phyloP scores from a whole-genome alignment of 2,888 invertebrate genomes.

The Cataglyphis altisquamis region DNA sequence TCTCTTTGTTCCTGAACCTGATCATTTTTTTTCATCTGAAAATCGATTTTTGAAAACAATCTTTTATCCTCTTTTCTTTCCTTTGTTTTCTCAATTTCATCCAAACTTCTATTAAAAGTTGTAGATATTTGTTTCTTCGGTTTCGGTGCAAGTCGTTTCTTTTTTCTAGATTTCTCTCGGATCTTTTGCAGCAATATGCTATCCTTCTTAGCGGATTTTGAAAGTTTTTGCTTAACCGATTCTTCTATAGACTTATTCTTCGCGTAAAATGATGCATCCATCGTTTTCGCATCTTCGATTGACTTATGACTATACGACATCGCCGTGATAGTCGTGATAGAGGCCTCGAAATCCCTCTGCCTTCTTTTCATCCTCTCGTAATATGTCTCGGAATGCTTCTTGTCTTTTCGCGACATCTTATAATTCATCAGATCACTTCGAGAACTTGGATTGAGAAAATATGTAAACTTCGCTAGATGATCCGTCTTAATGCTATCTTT shows the following conservation, averaged over 20 bases:
- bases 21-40: neutral
- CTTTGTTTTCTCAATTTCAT: neutral
- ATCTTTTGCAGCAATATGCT: slow-evolving; percentile 67
- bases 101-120: neutral
- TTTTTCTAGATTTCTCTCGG: slow-evolving; percentile 65
- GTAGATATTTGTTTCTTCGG: slow-evolving; percentile 38
- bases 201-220: slow-evolving; percentile 47
- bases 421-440: slow-evolving; percentile 77
- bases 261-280: neutral
- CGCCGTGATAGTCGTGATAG: slow-evolving; percentile 67
- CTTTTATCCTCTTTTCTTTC: neutral
- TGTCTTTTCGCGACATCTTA: slow-evolving; percentile 84
- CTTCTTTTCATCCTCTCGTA: slow-evolving; percentile 79
- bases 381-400: slow-evolving; percentile 84
- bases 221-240: slow-evolving; percentile 26
- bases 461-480: slow-evolving; percentile 78
- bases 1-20: neutral
- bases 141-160: slow-evolving; percentile 69
- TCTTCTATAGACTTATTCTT: slow-evolving; percentile 6
- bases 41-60: neutral
- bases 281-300: neutral
- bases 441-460: slow-evolving; percentile 78
- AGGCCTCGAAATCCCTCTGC: slow-evolving; percentile 69
- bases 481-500: slow-evolving; percentile 41
- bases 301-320: slow-evolving; percentile 5